Conservation (phyloP, 2,113 vertebrate genomes). For the Picathartes gymnocephalus region DNA sequence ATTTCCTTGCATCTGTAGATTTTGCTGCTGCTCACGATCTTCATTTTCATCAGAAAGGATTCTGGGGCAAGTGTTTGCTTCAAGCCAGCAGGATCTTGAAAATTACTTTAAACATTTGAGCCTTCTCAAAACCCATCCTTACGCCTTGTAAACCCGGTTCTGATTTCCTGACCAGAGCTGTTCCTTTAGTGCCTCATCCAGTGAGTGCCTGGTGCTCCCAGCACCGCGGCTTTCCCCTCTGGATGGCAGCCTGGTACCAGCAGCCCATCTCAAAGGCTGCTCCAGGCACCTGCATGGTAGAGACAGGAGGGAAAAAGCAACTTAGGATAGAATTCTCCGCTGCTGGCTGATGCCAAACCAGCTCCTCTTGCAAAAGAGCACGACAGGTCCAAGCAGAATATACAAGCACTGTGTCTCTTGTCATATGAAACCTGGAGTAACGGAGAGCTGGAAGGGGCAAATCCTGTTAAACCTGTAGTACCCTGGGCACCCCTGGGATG, state of each 20-base stretch:
- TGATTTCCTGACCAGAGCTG: neutral
- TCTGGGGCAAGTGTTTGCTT: neutral
- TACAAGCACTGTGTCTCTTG: neutral
- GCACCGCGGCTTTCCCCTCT: constrained; percentile 12
- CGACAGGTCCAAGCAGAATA: neutral
- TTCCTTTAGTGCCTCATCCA: neutral
- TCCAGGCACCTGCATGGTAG: neutral
- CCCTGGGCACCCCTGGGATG: neutral
- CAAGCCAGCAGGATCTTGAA: neutral
- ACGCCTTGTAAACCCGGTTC: neutral
- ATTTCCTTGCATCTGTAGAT: neutral
- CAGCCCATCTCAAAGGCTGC: constrained; percentile 11
- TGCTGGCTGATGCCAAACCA: constrained; percentile 3
- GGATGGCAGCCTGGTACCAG: constrained; percentile 62
- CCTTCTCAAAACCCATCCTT: neutral
- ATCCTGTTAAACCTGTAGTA: neutral
- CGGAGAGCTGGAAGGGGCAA: neutral
- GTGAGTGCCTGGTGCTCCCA: neutral
- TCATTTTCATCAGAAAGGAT: neutral
- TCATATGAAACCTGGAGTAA: neutral
- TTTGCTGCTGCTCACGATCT: neutral
- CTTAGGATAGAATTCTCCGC: neutral
- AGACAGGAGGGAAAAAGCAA: neutral
- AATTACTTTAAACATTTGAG: neutral
- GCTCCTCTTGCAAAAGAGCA: neutral